Conservation (phyloP, 2,797 vertebrate genomes). For the Enteromius trimaculatus region DNA sequence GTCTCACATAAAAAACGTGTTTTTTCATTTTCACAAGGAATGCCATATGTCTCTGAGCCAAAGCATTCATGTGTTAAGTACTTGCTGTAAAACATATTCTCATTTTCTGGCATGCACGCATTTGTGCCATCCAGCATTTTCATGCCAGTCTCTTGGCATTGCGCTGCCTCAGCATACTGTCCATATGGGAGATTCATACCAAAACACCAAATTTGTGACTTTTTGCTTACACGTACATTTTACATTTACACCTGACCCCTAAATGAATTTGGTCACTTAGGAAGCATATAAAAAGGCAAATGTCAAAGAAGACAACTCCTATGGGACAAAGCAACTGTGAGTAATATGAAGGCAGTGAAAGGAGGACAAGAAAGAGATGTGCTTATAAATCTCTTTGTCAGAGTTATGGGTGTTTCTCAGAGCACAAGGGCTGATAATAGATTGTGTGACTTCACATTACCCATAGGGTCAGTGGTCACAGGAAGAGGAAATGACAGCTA, state of each 20-base stretch:
- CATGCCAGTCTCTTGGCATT: slow-evolving; percentile 21
- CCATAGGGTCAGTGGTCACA: slow-evolving; percentile 59
- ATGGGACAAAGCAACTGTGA: not conserved
- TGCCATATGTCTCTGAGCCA: slow-evolving; percentile 37
- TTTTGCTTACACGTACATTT: slow-evolving; percentile 2
- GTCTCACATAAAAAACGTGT: not conserved
- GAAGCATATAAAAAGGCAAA: not conserved
- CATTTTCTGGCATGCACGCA: slow-evolving; percentile 39
- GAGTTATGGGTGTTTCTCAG: slow-evolving; percentile 1
- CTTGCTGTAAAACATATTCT: slow-evolving; percentile 43
- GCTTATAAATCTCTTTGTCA: slow-evolving; percentile 41
- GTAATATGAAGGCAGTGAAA: slow-evolving; percentile 22
- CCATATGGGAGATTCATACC: not conserved
- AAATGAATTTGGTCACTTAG: not conserved
- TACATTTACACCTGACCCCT: not conserved
- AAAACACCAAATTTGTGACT: not conserved
- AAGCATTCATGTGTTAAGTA: slow-evolving; percentile 43
- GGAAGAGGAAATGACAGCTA: slow-evolving; percentile 68
- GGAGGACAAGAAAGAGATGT: not conserved
- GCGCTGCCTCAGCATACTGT: not conserved
- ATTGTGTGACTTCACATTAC: slow-evolving; percentile 49
- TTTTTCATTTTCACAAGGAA: slow-evolving; percentile 58
- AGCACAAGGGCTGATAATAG: slow-evolving; percentile 50
- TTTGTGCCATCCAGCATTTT: slow-evolving; percentile 44
- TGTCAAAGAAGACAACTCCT: slow-evolving; percentile 8